Evolutionary conservation across 2,797 vertebrate species (phyloP).

Genomic region (Streptopelia turtur): DNA sequence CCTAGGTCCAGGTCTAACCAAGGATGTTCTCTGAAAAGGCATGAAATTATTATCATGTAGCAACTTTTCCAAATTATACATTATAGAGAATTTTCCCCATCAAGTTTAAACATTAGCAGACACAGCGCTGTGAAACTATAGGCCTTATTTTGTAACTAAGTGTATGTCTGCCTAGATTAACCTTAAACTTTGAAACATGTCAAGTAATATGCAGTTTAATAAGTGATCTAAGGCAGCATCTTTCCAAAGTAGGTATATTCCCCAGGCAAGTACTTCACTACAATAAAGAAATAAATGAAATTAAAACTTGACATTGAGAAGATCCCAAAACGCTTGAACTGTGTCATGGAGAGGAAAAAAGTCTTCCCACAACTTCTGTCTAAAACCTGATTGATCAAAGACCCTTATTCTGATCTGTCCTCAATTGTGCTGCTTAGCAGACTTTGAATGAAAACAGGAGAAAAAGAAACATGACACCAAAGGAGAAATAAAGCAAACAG

Average conservation of each 20-base stretch:
- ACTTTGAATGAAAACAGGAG: background rate
- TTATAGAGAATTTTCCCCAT: background rate
- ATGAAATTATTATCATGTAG: background rate
- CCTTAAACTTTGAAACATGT: background rate
- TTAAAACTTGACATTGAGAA: constrained; percentile 45
- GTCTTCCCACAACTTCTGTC: background rate
- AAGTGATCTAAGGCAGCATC: background rate
- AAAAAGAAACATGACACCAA: background rate
- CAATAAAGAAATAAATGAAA: background rate
- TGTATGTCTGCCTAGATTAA: background rate
- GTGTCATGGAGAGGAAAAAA: background rate
- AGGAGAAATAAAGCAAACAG: background rate
- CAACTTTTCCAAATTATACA: background rate
- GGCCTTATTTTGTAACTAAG: background rate
- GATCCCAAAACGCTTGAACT: background rate
- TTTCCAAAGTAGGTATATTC: constrained; percentile 24
- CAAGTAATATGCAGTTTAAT: background rate
- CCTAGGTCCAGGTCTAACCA: background rate
- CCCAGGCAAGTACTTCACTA: background rate
- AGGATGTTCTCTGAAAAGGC: background rate
- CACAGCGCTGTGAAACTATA: background rate
- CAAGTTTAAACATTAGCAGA: background rate
- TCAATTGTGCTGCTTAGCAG: background rate
- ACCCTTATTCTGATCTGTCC: background rate
- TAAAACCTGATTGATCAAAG: constrained; percentile 34